phyloP scores from a whole-genome alignment of 2,113 vertebrate genomes.

The Calonectris borealis region DNA sequence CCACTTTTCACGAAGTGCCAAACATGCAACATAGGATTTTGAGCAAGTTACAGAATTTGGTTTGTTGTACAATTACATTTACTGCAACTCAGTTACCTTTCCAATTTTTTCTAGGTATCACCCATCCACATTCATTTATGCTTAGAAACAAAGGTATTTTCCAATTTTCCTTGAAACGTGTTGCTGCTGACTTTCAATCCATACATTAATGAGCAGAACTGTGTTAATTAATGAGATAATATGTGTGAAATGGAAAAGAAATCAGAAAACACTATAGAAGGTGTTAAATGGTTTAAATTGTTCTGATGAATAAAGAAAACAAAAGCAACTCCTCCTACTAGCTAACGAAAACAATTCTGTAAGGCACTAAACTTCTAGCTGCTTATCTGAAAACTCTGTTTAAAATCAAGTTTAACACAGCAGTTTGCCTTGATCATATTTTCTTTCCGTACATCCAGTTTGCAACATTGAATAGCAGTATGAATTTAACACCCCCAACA shows the following conservation, averaged over 20 bases:
- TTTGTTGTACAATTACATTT: background rate
- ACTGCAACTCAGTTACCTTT: background rate
- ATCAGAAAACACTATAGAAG: background rate
- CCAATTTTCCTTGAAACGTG: background rate
- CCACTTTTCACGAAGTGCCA: background rate
- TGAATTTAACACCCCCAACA: background rate
- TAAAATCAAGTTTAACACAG: background rate
- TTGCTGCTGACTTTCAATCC: background rate
- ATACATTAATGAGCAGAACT: background rate
- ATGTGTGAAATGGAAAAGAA: background rate
- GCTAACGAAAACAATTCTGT: background rate
- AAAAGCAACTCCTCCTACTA: background rate
- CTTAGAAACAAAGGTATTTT: background rate
- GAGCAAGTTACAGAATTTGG: background rate
- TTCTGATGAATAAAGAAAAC: background rate
- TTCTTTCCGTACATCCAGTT: background rate
- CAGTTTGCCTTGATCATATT: background rate
- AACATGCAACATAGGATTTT: background rate
- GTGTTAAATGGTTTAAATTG: background rate
- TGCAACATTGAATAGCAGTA: background rate
- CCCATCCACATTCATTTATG: background rate
- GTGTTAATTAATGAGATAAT: conserved; percentile 5
- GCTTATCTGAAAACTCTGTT: background rate
- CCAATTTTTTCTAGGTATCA: background rate
- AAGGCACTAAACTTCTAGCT: background rate